phyloP scores from a whole-genome alignment of 2,888 invertebrate genomes.

The Lamellibrachia satsuma region DNA sequence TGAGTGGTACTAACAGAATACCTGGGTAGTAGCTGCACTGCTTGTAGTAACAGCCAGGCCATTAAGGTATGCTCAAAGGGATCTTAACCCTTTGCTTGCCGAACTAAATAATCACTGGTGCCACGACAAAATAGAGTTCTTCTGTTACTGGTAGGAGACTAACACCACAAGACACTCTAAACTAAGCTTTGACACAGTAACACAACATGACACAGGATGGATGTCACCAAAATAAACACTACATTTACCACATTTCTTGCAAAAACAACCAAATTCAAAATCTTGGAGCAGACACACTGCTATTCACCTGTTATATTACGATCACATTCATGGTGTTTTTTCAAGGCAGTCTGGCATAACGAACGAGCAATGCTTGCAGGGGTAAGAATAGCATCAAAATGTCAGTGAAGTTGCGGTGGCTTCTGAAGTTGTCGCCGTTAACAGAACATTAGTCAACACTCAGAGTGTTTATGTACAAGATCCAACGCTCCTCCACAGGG shows the following conservation, averaged over 20 bases:
- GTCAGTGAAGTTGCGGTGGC: background rate
- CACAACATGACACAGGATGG: background rate
- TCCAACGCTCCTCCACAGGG: background rate
- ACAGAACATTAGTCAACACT: slow-evolving; percentile 8
- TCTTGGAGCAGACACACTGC: background rate
- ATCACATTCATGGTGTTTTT: background rate
- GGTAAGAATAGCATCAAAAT: background rate
- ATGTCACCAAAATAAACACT: background rate
- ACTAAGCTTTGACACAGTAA: background rate
- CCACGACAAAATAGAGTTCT: background rate
- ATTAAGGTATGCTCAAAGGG: slow-evolving; percentile 3
- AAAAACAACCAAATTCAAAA: background rate
- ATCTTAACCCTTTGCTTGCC: background rate
- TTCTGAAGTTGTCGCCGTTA: background rate
- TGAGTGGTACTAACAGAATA: background rate
- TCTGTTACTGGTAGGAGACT: background rate
- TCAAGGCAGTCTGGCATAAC: background rate
- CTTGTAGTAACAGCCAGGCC: background rate
- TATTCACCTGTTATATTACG: background rate
- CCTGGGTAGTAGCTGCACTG: background rate
- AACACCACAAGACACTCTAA: background rate
- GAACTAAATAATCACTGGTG: background rate
- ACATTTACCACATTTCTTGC: background rate
- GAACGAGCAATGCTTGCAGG: background rate
- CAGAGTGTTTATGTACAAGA: background rate